Conservation (phyloP, 37 sponge, comb jelly and placozoan genomes). For the Amphimedon queenslandica region DNA sequence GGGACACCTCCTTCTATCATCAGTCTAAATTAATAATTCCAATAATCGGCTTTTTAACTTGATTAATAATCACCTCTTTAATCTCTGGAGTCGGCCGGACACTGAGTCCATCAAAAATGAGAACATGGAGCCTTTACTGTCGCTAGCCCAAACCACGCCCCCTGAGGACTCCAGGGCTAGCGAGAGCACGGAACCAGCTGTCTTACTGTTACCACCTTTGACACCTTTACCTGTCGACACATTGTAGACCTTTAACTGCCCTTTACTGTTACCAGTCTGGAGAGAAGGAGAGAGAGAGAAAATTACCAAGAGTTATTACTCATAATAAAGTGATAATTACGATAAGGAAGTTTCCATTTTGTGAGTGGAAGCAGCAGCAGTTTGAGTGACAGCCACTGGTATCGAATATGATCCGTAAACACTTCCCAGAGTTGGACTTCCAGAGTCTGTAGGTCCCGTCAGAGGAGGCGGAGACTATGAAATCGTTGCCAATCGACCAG, state of each 20-base stretch:
- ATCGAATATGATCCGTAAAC: slow-evolving; percentile 67
- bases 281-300: neutral
- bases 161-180: slow-evolving; percentile 76
- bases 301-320: no score
- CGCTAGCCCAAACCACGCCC: slow-evolving; percentile 71
- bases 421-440: slow-evolving; percentile 57
- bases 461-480: slow-evolving; percentile 75
- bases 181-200: slow-evolving; percentile 60
- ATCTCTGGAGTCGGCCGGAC: slow-evolving; percentile 62
- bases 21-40: slow-evolving; percentile 24
- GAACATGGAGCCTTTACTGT: slow-evolving; percentile 84
- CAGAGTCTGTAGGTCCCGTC: slow-evolving; percentile 83
- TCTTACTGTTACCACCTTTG: slow-evolving; percentile 78
- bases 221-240: slow-evolving; percentile 81
- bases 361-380: slow-evolving; percentile 61
- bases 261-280: slow-evolving; percentile 78
- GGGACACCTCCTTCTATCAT: slow-evolving; percentile 59
- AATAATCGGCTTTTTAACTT: neutral
- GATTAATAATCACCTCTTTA: slow-evolving; percentile 44
- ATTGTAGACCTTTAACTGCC: slow-evolving; percentile 79
- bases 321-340: no score
- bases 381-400: slow-evolving; percentile 28
- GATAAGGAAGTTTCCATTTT: slow-evolving; percentile 56
- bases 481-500: slow-evolving; percentile 83
- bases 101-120: slow-evolving; percentile 57